Base-by-base conservation (phyloP, 2,797 vertebrate genomes). In the Lepidocolaptes lacrymiger region DNA sequence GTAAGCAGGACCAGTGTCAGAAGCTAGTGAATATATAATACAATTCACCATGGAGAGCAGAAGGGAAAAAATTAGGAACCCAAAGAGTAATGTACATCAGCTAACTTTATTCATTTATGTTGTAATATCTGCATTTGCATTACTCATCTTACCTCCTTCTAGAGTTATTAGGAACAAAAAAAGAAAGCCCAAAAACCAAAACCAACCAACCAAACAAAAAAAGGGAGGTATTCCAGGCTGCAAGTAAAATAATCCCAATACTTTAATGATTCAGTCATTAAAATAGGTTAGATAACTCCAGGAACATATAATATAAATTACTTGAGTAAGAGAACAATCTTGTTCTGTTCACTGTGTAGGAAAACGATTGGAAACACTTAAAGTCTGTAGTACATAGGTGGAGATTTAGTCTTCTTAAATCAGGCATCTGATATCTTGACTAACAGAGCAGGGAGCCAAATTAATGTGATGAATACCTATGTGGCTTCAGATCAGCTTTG, bases 11-110 rank as follows among this genome's bases (percentile, higher is more conserved):
- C 41, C 15, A 91, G 73, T 86, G 23, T 71, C 81, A 81, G 51
- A 82, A 92, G n/a, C 63, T 68, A 84, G 54, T 89, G 91, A 96
- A 84, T 32, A 91, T 52, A 10, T 43, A 94, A 88, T 89, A 88
- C 16, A 73, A 48, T 37, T 89, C 41, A 81, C 80, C 14, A 8
- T 91, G 71, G 82, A 88, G 66, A 89, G 37, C 16, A 89, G 30
- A 93, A 82, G 21, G 17, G 44, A 72, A 85, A 77, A 77, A 96
- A 94, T 77, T 51, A 71, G 49, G 76, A 84, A 88, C 18, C 2
- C 3, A 22, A 74, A 81, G 9, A 0, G 0, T 10, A 79, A 61
- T 17, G 4, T 2, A 10, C 2, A 1, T 37, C 54, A 43, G 7
- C 24, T 67, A 72, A 63, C 11, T 92, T 49, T 52, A 62, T 28